These are phyloP conservation scores for Lucilia cuprina DNA, from an alignment of 1,140 invertebrate species.

Conservation along the genomic window DNA sequence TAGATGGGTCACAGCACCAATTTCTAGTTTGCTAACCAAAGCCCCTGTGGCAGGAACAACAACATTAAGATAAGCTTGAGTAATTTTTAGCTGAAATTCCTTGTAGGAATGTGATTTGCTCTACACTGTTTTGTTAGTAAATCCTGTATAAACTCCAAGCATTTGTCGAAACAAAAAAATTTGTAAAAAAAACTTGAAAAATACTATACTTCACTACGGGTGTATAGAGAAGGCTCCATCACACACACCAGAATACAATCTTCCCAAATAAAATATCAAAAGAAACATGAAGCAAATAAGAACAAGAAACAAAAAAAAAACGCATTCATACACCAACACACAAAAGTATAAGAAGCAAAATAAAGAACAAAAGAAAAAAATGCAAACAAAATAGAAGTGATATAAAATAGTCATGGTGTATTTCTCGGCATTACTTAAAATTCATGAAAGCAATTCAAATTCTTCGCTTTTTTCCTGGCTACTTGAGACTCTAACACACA, in stretches of 20 bases:
- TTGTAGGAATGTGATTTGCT: slow-evolving; percentile 35
- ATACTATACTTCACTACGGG: too few species aligned
- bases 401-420: slow-evolving; percentile 25
- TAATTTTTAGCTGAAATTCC: slow-evolving; percentile 32
- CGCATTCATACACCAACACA: not conserved
- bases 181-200: not conserved
- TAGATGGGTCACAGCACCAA: not conserved
- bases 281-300: not conserved
- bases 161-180: not conserved
- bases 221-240: too few species aligned
- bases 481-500: slow-evolving; percentile 2
- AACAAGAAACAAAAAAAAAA: not conserved
- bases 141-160: slow-evolving; percentile 12
- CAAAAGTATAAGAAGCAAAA: not conserved
- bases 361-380: not conserved
- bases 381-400: not conserved
- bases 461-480: not conserved
- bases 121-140: slow-evolving; percentile 24
- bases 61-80: slow-evolving; percentile 33
- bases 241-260: too few species aligned
- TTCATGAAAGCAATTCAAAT: slow-evolving; percentile 33
- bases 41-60: slow-evolving; percentile 27
- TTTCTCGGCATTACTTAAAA: slow-evolving; percentile 24
- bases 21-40: slow-evolving; percentile 8
- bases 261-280: too few species aligned